These are phyloP conservation scores for Hylaeus volcanicus DNA, from an alignment of 1,140 invertebrate genomes.

Conservation along the genomic window DNA sequence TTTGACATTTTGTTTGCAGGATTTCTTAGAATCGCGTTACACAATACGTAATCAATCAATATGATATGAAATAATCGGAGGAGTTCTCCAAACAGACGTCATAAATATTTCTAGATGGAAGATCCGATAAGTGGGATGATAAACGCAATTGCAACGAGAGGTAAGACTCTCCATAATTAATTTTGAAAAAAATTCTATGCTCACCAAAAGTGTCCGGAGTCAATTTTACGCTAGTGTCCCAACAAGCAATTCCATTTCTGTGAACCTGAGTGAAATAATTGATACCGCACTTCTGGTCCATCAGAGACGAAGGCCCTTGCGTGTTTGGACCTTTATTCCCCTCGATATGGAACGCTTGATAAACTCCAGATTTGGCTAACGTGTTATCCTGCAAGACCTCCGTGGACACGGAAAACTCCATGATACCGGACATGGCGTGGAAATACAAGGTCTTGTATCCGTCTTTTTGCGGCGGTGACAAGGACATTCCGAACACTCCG, in stretches of 20 bases:
- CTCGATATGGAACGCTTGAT: slow-evolving; percentile 77
- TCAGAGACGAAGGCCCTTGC: slow-evolving; percentile 82
- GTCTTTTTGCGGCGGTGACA: slow-evolving; percentile 82
- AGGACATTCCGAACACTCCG: slow-evolving; percentile 86
- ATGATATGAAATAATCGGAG: neutral
- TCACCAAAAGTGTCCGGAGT: slow-evolving; percentile 75
- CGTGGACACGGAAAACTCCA: slow-evolving; percentile 87
- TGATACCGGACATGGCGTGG: slow-evolving; percentile 87
- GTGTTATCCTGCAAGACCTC: slow-evolving; percentile 86
- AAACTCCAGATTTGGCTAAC: slow-evolving; percentile 75
- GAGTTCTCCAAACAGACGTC: neutral
- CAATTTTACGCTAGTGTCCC: slow-evolving; percentile 84
- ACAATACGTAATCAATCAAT: neutral
- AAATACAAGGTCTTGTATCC: slow-evolving; percentile 87
- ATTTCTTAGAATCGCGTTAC: slow-evolving; percentile 25
- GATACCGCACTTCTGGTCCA: slow-evolving; percentile 82
- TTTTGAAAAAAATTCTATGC: slow-evolving; percentile 28
- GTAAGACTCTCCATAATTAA: too few species aligned
- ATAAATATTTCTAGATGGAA: neutral
- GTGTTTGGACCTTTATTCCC: slow-evolving; percentile 83
- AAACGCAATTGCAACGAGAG: too few species aligned
- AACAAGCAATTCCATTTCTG: slow-evolving; percentile 85
- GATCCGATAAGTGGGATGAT: too few species aligned
- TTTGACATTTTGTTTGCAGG: neutral
- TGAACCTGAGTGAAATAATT: slow-evolving; percentile 86